These are phyloP conservation scores for Zhuqinia jingwanae DNA, from an alignment of 2,888 invertebrate genomes.

Conservation along the genomic window DNA sequence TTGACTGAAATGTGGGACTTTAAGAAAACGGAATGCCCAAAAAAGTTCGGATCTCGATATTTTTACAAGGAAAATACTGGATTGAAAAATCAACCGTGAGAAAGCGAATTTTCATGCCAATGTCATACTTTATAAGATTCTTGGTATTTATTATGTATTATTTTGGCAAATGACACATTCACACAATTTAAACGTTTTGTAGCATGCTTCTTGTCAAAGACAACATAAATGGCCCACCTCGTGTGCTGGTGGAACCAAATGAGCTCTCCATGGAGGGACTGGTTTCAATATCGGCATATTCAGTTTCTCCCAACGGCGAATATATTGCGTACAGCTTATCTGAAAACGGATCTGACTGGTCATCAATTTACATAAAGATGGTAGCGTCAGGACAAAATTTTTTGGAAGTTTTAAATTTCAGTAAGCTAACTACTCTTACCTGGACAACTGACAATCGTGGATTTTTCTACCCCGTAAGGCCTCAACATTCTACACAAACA, in stretches of 20 bases:
- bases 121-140: neutral
- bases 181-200: too few relatives aligned
- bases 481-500: too few relatives aligned
- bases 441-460: constrained; percentile 98
- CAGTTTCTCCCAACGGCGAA: constrained; percentile 94
- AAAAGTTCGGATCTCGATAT: constrained; percentile 64
- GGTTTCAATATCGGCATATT: constrained; percentile 87
- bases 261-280: constrained; percentile 94
- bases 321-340: constrained; percentile 95
- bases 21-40: constrained; percentile 67
- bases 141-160: too few relatives aligned
- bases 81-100: constrained; percentile 86
- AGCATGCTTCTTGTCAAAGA: constrained; percentile 96
- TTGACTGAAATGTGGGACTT: constrained; percentile 73
- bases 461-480: constrained; percentile 91
- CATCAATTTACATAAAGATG: constrained; percentile 91
- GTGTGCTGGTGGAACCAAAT: constrained; percentile 97
- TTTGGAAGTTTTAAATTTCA: constrained; percentile 92
- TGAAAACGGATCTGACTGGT: constrained; percentile 97
- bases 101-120: neutral
- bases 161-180: too few relatives aligned
- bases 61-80: constrained; percentile 68
- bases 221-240: constrained; percentile 87
- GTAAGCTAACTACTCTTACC: constrained; percentile 93
- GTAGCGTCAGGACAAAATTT: constrained; percentile 90